Evolutionary conservation across 2,797 vertebrate genomes (phyloP).

Genomic region (Notolepis coatsorum): DNA sequence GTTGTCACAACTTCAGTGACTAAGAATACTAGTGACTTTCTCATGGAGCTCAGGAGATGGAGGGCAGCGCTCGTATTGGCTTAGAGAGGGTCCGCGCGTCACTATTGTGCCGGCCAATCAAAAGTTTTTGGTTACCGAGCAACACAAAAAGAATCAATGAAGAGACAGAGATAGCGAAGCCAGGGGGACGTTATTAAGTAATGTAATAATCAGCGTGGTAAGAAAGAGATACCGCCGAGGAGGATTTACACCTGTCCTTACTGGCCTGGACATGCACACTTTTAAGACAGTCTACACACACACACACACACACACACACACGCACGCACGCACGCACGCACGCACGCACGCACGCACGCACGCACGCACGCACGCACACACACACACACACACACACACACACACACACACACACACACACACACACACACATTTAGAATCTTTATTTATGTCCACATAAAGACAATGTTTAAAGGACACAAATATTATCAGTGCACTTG

Average conservation of each 20-base stretch:
- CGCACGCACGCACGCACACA: neutral
- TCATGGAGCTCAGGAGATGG: constrained; percentile 19
- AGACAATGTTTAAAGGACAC: too few relatives aligned
- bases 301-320: neutral
- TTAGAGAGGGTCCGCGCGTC: neutral
- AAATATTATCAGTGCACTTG: too few relatives aligned
- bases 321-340: neutral
- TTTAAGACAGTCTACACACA: neutral
- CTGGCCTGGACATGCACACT: constrained; percentile 5
- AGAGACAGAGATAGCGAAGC: constrained; percentile 6
- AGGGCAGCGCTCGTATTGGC: constrained; percentile 10
- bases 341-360: too few relatives aligned
- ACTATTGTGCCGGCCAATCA: constrained; percentile 1
- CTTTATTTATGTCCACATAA: too few relatives aligned
- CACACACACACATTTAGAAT: constrained; percentile 14
- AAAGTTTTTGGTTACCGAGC: constrained; percentile 1
- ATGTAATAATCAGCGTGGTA: constrained; percentile 22
- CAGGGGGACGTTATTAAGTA: neutral
- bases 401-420: neutral
- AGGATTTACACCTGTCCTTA: constrained; percentile 13
- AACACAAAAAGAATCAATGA: constrained; percentile 9
- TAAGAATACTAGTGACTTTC: constrained; percentile 49
- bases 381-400: constrained; percentile 1
- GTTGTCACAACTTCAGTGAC: constrained; percentile 54
- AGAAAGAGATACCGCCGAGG: neutral